Conservation (phyloP, 64 coral and sea anemone species). For the Dendronephthya gigantea region DNA sequence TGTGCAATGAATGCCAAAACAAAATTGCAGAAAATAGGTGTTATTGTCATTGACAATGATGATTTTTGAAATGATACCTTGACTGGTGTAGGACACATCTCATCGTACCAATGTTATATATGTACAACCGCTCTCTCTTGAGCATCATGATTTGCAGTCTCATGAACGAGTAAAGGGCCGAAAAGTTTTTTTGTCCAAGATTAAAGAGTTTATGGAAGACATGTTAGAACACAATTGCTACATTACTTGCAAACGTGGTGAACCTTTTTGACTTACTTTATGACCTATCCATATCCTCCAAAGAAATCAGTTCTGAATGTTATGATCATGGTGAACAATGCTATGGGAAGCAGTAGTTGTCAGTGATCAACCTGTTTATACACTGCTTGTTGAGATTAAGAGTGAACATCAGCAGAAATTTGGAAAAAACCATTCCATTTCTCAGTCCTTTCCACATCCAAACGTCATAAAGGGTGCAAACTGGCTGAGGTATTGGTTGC, state of each 20-base stretch:
- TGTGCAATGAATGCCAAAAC: neutral
- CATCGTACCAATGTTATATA: neutral
- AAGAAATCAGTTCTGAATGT: conserved; percentile 12
- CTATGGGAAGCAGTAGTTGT: neutral
- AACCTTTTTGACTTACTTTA: neutral
- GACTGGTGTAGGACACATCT: neutral
- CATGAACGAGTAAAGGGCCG: neutral
- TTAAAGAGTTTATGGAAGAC: neutral
- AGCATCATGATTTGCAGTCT: conserved; percentile 8
- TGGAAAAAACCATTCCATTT: neutral
- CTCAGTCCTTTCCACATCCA: neutral
- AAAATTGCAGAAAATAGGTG: neutral
- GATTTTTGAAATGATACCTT: conserved; percentile 6
- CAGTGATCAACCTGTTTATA: neutral
- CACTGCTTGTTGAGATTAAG: conserved; percentile 17
- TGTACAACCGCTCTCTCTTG: neutral
- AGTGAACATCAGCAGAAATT: conserved; percentile 2
- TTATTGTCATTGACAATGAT: neutral
- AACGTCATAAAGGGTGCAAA: neutral
- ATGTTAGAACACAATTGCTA: neutral
- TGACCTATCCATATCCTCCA: conserved; percentile 5
- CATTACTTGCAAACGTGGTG: neutral
- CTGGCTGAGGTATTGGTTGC: neutral
- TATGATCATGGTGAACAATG: neutral
- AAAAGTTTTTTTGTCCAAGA: neutral